These are phyloP conservation scores for Sus scrofa DNA, from an alignment of 2,113 vertebrate species.

Conservation along the genomic window DNA sequence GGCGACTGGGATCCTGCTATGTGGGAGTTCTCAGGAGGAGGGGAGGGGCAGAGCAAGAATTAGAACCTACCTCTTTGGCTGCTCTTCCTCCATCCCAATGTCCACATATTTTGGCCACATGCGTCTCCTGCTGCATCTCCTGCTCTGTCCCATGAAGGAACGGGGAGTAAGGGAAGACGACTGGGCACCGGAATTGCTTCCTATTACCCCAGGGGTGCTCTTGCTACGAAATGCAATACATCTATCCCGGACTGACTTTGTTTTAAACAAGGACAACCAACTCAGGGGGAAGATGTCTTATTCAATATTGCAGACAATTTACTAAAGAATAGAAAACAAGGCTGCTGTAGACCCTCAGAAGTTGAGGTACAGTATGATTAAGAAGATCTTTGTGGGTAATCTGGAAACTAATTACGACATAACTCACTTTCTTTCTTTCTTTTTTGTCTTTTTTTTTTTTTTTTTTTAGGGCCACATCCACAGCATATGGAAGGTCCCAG, in stretches of 20 bases:
- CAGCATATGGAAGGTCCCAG: no score
- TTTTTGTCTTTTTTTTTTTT: background rate
- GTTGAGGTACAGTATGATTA: background rate
- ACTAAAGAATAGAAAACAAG: background rate
- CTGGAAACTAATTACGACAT: background rate
- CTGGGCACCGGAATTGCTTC: rapidly evolving
- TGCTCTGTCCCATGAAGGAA: background rate
- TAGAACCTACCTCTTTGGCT: background rate
- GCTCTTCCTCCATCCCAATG: background rate
- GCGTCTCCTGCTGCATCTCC: background rate
- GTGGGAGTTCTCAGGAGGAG: background rate
- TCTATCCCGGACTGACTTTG: background rate
- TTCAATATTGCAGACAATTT: background rate
- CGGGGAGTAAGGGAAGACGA: background rate
- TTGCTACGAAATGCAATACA: background rate
- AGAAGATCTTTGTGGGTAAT: background rate
- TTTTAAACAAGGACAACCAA: background rate
- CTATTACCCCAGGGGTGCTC: background rate
- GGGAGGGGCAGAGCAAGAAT: background rate
- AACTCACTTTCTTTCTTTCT: background rate
- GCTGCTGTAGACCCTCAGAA: background rate
- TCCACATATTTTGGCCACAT: background rate
- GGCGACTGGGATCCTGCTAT: background rate
- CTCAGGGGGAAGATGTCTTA: background rate
- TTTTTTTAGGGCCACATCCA: no score